Evolutionary conservation across 2,888 invertebrate genomes (phyloP).

Genomic region (Clunio marinus): DNA sequence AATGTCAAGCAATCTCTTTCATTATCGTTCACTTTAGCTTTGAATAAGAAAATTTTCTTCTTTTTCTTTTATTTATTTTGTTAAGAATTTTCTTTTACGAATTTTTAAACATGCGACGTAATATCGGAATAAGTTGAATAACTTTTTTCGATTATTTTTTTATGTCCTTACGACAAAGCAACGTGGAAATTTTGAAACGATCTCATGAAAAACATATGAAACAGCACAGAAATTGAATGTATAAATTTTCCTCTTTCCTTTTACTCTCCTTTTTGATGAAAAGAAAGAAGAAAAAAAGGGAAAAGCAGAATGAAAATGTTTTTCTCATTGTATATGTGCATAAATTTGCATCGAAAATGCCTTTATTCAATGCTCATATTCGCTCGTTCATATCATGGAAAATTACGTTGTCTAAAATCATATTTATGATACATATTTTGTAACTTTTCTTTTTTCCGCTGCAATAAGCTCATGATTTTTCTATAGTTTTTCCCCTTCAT

Average conservation of each 20-base stretch:
- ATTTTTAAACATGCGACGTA: too few relatives aligned
- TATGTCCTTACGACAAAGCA: background rate
- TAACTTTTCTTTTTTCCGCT: background rate
- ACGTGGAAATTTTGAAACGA: conserved; percentile 17
- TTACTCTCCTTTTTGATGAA: too few relatives aligned
- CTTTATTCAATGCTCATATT: background rate
- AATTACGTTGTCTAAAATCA: conserved; percentile 36
- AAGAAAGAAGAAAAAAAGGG: background rate
- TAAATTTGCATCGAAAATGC: conserved; percentile 34
- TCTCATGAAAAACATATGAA: conserved; percentile 35
- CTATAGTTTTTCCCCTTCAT: background rate
- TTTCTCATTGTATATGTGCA: conserved; percentile 35
- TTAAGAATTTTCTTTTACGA: too few relatives aligned
- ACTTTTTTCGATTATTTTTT: background rate
- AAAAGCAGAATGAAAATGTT: conserved; percentile 25
- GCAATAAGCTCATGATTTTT: conserved; percentile 18
- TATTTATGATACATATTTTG: conserved; percentile 34
- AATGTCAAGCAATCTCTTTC: too few relatives aligned
- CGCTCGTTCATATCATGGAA: background rate
- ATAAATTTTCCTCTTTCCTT: conserved; percentile 31
- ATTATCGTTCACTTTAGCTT: too few relatives aligned
- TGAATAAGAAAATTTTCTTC: too few relatives aligned
- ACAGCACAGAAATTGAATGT: conserved; percentile 33
- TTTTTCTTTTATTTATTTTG: too few relatives aligned
- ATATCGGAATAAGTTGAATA: too few relatives aligned